phyloP scores from a whole-genome alignment of 2,888 invertebrate genomes.

The Cephalotes varians region DNA sequence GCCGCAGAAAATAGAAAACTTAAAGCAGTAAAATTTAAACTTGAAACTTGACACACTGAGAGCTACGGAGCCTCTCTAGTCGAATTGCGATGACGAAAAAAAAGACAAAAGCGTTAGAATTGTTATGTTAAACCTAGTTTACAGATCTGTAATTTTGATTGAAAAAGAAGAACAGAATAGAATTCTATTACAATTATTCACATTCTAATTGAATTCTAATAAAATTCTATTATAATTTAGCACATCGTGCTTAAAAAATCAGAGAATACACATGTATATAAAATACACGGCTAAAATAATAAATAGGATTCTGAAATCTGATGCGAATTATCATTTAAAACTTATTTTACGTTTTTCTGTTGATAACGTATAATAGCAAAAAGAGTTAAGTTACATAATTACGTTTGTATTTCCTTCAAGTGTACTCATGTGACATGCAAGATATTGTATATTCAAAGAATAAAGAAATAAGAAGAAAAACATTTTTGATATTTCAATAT shows the following conservation, averaged over 20 bases:
- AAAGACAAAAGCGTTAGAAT: not conserved
- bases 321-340: not conserved
- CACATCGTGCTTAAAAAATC: not conserved
- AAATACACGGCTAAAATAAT: not conserved
- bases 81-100: not conserved
- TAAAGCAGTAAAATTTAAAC: constrained; percentile 27
- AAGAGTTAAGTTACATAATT: not conserved
- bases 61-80: not conserved
- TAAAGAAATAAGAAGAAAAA: constrained; percentile 4
- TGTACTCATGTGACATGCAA: not conserved
- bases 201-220: not conserved
- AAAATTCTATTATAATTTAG: not conserved
- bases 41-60: constrained; percentile 37
- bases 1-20: constrained; percentile 1
- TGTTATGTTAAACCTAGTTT: not conserved
- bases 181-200: not conserved
- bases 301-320: not conserved
- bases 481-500: not conserved
- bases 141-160: not conserved
- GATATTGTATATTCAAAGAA: not conserved
- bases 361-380: not conserved
- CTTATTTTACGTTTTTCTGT: not conserved
- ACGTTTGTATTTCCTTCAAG: not conserved
- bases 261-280: not conserved
- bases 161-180: too few relatives aligned